A percentile compares a stretch with the other conserved stretches of the same genome.
Conservation (phyloP, 2,797 vertebrate genomes). For the Pipistrellus kuhlii region DNA sequence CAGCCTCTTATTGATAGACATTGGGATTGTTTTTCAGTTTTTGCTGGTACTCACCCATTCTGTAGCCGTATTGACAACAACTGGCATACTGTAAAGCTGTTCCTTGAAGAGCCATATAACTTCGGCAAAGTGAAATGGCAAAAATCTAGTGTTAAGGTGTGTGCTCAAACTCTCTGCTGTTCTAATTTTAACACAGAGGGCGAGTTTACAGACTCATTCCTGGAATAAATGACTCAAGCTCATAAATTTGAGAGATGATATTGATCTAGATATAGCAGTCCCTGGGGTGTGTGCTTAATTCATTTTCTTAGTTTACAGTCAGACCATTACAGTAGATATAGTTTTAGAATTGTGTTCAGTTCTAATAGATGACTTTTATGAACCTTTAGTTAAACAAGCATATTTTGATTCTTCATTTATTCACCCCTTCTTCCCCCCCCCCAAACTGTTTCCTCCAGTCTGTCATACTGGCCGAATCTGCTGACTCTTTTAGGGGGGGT, state of each 20-base stretch:
- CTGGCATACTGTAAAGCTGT: background rate
- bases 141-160: background rate
- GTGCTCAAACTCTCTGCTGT: background rate
- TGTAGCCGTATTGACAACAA: background rate
- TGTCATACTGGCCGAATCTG: background rate
- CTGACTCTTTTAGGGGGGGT: background rate
- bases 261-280: background rate
- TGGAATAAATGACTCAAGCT: constrained; percentile 3
- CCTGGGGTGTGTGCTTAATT: background rate
- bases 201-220: constrained; percentile 7
- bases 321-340: background rate
- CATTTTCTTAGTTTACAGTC: constrained; percentile 10
- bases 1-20: background rate
- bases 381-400: background rate
- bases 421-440: fast-evolving
- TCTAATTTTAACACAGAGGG: background rate
- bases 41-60: background rate
- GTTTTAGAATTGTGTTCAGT: constrained; percentile 23
- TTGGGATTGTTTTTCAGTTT: background rate
- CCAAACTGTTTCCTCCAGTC: background rate
- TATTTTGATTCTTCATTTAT: background rate
- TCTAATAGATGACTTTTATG: background rate
- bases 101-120: background rate
- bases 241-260: constrained; percentile 4
- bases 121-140: background rate